Base-by-base conservation (phyloP, 1,140 invertebrate species). In the Aphaenogaster floridana region DNA sequence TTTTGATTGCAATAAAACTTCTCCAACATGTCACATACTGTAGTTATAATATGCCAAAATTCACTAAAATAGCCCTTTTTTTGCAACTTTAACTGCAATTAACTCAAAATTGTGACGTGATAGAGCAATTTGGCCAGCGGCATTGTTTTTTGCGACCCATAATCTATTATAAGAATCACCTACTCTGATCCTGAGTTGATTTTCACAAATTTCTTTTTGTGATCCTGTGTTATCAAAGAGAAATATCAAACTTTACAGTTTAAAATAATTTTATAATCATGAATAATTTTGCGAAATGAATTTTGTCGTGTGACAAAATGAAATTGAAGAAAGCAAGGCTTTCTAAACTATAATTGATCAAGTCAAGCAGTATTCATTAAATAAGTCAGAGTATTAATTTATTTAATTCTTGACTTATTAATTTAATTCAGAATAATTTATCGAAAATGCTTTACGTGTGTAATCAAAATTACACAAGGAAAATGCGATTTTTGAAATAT, bases 381-480 rank as follows among this genome's bases (percentile, higher is more conserved):
- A 74, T 39, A 57, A 36, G 1, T 9, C 21, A 72, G 0, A 34
- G 7, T 50, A 15, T 76, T 76, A 2, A 42, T 15, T 42, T 45
- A 68, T 68, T 68, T 68, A 68, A n/a, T 59, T 59, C 21, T 15
- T 42, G 45, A 68, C 45, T 68, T 68, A 68, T 15, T 42, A 68
- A 68, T 68, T 68, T 68, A 68, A n/a, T 59, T 59, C 21, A 59
- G 6, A 42, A 17, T 28, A 48, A 42, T 45, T 54, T 54, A 74
- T 76, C 17, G 39, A 54, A 15, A n/a, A 57, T 7, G 4, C n/a
- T 48, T 69, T 69, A 28, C 15, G 8, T 52, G 11, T 28, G 7
- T 28, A 3, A 3, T 15, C 13, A 63, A 28, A 28, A 63, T 34
- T 63, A 63, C 11, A 34, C 1, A 28, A 61, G 54, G 4, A 61